Evolutionary conservation across 1,140 invertebrate genomes (phyloP), one percentile per base, ranked within the genome.

Genomic region (Drosophila ficusphila): DNA sequence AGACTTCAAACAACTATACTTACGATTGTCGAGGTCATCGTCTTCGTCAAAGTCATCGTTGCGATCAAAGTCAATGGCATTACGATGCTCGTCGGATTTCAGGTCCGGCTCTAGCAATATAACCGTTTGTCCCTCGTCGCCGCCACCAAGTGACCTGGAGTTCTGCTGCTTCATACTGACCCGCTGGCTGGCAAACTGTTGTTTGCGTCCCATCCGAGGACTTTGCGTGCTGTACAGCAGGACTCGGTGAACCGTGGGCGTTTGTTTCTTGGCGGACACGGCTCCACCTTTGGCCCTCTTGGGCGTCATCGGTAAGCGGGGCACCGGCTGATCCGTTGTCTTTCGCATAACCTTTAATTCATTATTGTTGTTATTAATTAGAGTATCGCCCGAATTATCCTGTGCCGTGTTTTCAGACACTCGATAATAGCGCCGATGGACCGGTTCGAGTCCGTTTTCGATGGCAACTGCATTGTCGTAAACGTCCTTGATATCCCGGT

Each of bases 181-280:
- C 33, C 81, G 67, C 12, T 57, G 67, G 16, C n/a, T 60, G 44
- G 21, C 9, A 2, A 69, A 33, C 33, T 67, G 83, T 57, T 78
- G 85, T 54, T 89, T 85, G 44, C 79, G 88, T 5, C 82, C 51
- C 38, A 76, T 39, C 19, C 88, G 56, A 8, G 88, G 88, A 69
- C 88, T 90, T 51, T 90, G 88, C 29, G 62, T 90, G 60, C 79
- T 90, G 38, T 90, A 90, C 12, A 90, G 52, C 39, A 90, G 62
- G 2, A 90, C 88, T n/a, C 82, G 64, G 36, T 88, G 88, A 2
- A 90, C 76, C 7, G 78, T 71, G 25, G 88, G 81, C 21, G 74
- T 39, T 42, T 60, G 29, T 56, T 90, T 90, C 18, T 88, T 90
- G 19, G 11, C 19, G 31, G 72, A 33, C 6, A 64, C 29, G 5